These are phyloP conservation scores for Amiota minor DNA, from an alignment of 2,888 invertebrate species.

Conservation along the genomic window DNA sequence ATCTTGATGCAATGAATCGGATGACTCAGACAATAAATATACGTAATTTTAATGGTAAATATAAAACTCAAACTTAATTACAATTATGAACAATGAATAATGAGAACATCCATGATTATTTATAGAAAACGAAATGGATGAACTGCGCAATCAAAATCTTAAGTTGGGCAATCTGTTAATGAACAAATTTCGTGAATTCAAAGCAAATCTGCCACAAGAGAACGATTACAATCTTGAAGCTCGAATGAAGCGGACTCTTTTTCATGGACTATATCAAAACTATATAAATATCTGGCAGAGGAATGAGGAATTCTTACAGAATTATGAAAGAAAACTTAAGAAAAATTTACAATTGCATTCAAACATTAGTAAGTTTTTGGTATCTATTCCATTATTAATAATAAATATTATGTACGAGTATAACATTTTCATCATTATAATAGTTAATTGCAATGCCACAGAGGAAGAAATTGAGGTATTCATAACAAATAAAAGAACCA, in stretches of 20 bases:
- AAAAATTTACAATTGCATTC: conserved; percentile 72
- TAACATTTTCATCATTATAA: neutral
- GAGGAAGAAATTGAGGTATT: conserved; percentile 73
- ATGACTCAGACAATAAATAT: conserved; percentile 70
- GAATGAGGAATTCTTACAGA: conserved; percentile 70
- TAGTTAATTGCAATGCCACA: conserved; percentile 71
- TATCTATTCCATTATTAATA: neutral
- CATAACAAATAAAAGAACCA: conserved; percentile 71
- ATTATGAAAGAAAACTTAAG: conserved; percentile 71
- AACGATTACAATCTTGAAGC: conserved; percentile 71
- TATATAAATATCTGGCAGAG: conserved; percentile 71
- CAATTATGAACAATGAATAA: no score
- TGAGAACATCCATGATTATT: no score
- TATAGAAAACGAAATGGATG: conserved; percentile 71
- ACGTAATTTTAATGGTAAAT: conserved; percentile 69
- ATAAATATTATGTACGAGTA: neutral
- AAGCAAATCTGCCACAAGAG: conserved; percentile 67
- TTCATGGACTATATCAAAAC: conserved; percentile 72
- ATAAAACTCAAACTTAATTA: neutral
- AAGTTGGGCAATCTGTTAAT: conserved; percentile 70
- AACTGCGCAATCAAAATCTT: conserved; percentile 69
- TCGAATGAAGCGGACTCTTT: conserved; percentile 72
- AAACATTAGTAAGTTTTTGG: conserved; percentile 68
- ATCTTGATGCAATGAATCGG: conserved; percentile 71
- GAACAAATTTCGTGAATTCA: conserved; percentile 70